Conservation (phyloP, 2,888 invertebrate species). For the Megaustenia siamemsis region DNA sequence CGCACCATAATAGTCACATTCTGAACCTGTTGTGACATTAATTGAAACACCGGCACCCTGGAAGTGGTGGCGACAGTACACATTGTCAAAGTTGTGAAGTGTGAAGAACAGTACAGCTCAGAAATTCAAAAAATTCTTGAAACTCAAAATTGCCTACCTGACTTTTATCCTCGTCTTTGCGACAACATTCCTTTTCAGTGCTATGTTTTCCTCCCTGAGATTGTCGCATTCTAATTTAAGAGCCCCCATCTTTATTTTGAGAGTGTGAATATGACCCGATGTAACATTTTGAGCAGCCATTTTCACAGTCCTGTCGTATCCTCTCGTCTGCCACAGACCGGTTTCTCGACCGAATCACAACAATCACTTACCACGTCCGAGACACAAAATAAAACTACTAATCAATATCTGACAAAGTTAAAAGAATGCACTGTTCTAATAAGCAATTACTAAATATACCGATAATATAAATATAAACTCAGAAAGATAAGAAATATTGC, state of each 20-base stretch:
- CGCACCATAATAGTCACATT: too few species aligned
- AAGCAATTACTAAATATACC: not conserved
- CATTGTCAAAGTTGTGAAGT: too few species aligned
- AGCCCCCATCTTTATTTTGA: constrained; percentile 99
- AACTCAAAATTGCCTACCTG: constrained; percentile 24
- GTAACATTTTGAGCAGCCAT: constrained; percentile 49
- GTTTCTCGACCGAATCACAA: constrained; percentile 45
- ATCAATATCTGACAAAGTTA: not conserved
- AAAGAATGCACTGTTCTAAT: not conserved
- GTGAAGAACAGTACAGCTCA: too few species aligned
- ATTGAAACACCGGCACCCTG: too few species aligned
- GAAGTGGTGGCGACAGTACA: too few species aligned
- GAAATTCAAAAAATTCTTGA: too few species aligned
- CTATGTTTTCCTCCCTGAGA: constrained; percentile 98
- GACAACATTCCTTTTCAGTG: constrained; percentile 95
- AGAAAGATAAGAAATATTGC: too few species aligned
- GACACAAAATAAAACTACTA: constrained; percentile 32
- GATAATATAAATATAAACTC: not conserved
- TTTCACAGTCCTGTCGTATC: constrained; percentile 17
- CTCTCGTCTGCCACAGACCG: constrained; percentile 34
- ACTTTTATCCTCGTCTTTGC: constrained; percentile 28
- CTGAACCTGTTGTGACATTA: too few species aligned
- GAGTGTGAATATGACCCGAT: constrained; percentile 91
- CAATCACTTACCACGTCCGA: constrained; percentile 30
- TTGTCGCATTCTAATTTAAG: constrained; percentile 99